A percentile compares a stretch with the other conserved stretches of the same genome.
Conservation (phyloP, 2,113 vertebrate species). For the Rhea americana region DNA sequence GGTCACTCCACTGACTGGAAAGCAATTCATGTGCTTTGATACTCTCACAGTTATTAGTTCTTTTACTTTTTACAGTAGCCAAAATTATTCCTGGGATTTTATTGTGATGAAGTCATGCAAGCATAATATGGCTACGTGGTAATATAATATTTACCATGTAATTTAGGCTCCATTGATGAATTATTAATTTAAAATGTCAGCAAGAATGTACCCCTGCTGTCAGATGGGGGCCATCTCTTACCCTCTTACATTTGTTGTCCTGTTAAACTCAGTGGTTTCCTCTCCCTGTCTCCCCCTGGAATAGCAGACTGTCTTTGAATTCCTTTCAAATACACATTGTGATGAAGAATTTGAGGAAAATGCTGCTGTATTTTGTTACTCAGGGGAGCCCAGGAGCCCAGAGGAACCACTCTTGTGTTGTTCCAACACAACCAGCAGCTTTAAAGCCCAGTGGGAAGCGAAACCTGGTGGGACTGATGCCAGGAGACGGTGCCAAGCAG, state of each 20-base stretch:
- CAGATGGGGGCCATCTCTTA: background rate
- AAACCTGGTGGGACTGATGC: background rate
- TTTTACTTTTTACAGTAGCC: background rate
- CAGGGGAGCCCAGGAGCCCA: background rate
- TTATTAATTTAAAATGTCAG: background rate
- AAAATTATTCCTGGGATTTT: background rate
- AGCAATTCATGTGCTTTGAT: background rate
- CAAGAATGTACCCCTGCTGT: background rate
- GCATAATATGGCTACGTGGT: background rate
- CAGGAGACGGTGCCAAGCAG: background rate
- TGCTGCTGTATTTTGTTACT: background rate
- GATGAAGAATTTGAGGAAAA: background rate
- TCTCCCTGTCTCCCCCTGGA: background rate
- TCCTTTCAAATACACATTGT: background rate
- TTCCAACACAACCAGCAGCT: background rate
- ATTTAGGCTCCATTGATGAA: background rate
- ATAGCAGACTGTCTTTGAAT: background rate
- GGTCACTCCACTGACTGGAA: background rate
- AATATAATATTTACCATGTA: background rate
- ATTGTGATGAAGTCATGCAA: background rate
- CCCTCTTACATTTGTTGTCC: background rate
- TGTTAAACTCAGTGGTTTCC: background rate
- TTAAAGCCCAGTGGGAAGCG: background rate
- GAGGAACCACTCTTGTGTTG: accelerated
- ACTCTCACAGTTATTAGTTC: background rate